phyloP scores from a whole-genome alignment of 1,140 invertebrate species.

The Saccostrea cuccullata region DNA sequence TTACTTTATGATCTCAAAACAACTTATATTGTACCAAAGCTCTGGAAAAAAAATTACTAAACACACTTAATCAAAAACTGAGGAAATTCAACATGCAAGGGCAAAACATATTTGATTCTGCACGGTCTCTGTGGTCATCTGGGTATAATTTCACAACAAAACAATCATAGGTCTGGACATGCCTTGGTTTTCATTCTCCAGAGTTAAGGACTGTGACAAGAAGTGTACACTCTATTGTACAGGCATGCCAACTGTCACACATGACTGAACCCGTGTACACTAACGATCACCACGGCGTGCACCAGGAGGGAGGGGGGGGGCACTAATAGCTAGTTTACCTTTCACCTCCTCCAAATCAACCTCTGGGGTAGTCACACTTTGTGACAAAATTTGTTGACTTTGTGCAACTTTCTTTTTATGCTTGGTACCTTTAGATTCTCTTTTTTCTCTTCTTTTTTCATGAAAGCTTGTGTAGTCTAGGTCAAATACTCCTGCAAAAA shows the following conservation, averaged over 20 bases:
- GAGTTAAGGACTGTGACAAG: neutral
- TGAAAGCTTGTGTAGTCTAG: conserved; percentile 71
- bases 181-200: conserved; percentile 23
- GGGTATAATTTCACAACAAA: conserved; percentile 22
- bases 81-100: neutral
- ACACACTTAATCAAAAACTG: neutral
- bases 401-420: conserved; percentile 45
- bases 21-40: neutral
- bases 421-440: conserved; percentile 50
- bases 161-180: neutral
- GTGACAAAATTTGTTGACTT: conserved; percentile 54
- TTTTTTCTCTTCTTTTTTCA: conserved; percentile 45
- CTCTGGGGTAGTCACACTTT: conserved; percentile 38
- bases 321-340: conserved; percentile 3
- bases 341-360: conserved; percentile 23
- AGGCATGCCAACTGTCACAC: neutral
- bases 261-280: neutral
- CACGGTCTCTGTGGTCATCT: neutral
- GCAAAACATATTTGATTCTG: neutral
- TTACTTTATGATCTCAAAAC: neutral
- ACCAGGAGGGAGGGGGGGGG: neutral
- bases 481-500: conserved; percentile 71
- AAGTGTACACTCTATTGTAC: neutral
- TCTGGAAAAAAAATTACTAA: neutral
- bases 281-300: conserved; percentile 4